Conservation (phyloP, 2,797 vertebrate species). For the Hippocampus kuda region DNA sequence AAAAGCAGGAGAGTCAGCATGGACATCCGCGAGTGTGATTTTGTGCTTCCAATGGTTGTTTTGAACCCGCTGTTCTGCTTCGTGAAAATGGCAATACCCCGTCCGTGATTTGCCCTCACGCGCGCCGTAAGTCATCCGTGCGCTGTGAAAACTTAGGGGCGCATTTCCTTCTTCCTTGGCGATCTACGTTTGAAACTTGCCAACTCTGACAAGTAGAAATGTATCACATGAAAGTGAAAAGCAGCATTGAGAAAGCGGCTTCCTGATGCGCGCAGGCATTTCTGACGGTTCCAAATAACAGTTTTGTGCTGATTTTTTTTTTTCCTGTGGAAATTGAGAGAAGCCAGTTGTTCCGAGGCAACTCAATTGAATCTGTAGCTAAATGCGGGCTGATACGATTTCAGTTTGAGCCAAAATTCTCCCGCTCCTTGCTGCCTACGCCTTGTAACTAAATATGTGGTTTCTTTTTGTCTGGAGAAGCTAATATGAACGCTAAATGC, state of each 20-base stretch:
- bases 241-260: neutral
- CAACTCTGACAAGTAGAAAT: constrained; percentile 3
- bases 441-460: constrained; percentile 4
- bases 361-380: neutral
- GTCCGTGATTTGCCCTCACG: neutral
- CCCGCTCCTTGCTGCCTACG: constrained; percentile 4
- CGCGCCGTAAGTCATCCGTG: neutral
- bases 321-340: constrained; percentile 2
- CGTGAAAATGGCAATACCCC: neutral
- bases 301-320: neutral
- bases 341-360: neutral
- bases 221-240: neutral
- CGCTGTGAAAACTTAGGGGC: neutral
- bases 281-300: neutral
- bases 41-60: neutral
- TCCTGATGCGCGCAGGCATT: neutral
- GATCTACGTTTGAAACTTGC: constrained; percentile 1
- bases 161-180: neutral
- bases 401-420: neutral
- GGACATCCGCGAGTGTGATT: neutral
- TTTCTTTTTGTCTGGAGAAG: constrained; percentile 6
- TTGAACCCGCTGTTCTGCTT: neutral
- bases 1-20: neutral
- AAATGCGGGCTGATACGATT: neutral
- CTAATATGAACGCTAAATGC: constrained; percentile 9